Conservation (phyloP, 2,888 invertebrate species). For the Silvanus unidentatus region DNA sequence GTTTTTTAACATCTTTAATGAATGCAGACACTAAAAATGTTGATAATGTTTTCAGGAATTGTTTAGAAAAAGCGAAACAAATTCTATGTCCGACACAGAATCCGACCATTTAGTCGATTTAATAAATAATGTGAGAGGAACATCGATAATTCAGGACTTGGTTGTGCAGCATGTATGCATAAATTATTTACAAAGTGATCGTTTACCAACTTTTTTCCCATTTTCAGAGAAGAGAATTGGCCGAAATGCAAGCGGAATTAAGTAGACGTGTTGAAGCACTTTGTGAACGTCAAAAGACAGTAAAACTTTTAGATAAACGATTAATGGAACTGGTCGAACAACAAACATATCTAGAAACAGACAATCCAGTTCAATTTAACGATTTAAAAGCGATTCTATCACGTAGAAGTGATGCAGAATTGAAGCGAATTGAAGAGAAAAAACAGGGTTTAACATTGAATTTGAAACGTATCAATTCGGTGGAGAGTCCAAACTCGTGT, state of each 20-base stretch:
- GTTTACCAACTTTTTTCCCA: too few species aligned
- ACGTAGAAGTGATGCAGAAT: slow-evolving; percentile 48
- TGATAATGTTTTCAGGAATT: slow-evolving; percentile 45
- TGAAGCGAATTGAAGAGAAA: slow-evolving; percentile 48
- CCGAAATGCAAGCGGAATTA: slow-evolving; percentile 63
- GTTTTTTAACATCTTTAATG: not conserved
- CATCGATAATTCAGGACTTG: slow-evolving; percentile 62
- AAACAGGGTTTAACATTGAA: slow-evolving; percentile 61
- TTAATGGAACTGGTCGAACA: slow-evolving; percentile 61
- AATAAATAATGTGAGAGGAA: slow-evolving; percentile 60
- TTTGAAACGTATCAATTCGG: slow-evolving; percentile 50
- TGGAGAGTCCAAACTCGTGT: slow-evolving; percentile 36
- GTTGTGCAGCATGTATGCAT: slow-evolving; percentile 66
- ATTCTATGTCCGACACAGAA: slow-evolving; percentile 53
- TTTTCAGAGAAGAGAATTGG: slow-evolving; percentile 64
- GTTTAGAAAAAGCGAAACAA: slow-evolving; percentile 50
- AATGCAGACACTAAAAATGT: too few species aligned
- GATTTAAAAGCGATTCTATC: slow-evolving; percentile 45
- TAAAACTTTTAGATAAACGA: slow-evolving; percentile 65
- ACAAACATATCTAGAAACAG: slow-evolving; percentile 42
- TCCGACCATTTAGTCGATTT: slow-evolving; percentile 59
- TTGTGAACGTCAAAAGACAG: slow-evolving; percentile 59
- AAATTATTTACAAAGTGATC: too few species aligned
- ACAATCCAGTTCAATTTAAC: slow-evolving; percentile 28
- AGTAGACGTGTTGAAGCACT: slow-evolving; percentile 57